Base-by-base conservation (phyloP, 2,888 invertebrate species). In the Drosophila phalerata region DNA sequence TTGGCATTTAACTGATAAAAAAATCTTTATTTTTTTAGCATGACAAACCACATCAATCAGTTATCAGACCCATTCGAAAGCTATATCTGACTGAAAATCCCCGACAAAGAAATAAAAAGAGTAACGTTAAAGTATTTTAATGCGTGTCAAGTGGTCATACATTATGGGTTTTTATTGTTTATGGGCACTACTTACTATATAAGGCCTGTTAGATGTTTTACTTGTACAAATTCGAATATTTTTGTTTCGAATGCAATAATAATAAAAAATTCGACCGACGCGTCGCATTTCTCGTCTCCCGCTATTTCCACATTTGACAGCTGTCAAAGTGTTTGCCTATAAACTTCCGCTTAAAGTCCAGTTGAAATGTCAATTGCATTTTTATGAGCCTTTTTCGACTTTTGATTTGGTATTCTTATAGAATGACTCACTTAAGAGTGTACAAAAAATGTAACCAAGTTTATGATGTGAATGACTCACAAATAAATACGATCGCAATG, bases 111-210 rank as follows among this genome's bases (percentile, higher is more conserved):
- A 42, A 57, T 42, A 17, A 43, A 40, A 49, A 73, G 69, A 3
- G 5, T 8, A 40, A 34, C 11, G 11, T 10, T 6, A 37, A 38
- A 11, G 37, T 17, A 38, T 69, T 88, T 80, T 85, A 88, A 88
- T 88, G 83, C 83, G 66, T 77, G 88, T 88, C 84, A 88, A 88
- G 84, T 84, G 84, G 70, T 69, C 68, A 52, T 77, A 88, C 69
- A 77, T 88, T 83, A 83, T 80, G 69, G 51, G 74, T 68, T 88
- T 86, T 85, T 79, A 82, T 85, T 70, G 66, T 74, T 84, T 88
- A 82, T 74, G 80, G 67, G 73, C 80, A 66, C 83, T 83, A 79
- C 83, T 76, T 71, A n/a, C n/a, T n/a, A n/a, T n/a, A 40, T 57
- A 79, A 37, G 75, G 74, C 43, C 53, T 51, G 48, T 37, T 43